Evolutionary conservation across 2,797 vertebrate species (phyloP), one percentile per base, ranked within the genome.

Genomic region (Neoniphon sammara): DNA sequence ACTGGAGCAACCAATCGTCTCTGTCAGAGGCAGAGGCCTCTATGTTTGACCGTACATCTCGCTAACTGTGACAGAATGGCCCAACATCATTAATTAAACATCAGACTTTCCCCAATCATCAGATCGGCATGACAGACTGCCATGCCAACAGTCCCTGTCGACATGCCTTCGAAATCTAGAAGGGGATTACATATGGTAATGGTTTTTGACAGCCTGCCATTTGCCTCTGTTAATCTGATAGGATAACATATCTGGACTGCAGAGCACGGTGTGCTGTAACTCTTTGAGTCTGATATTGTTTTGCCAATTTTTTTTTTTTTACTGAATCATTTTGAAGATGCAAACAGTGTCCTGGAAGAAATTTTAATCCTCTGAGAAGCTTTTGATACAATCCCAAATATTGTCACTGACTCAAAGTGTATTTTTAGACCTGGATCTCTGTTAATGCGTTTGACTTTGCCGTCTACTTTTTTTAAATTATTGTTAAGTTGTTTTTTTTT

Each of bases 61-160:
- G 90, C 94, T 94, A 94, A 95, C 93, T 92, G 93, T 96, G 95
- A 96, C 95, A 96, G 95, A 94, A 93, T 91, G 93, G 94, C 95
- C 94, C 94, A 95, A 95, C 94, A 92, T 95, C 95, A 96, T 97
- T 96, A 96, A 96, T 96, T 97, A 96, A 96, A 95, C 95, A 95
- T 96, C 94, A 89, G 86, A 82, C 83, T 73, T 85, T 81, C 78
- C 82, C 81, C 85, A 80, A 84, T 91, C 85, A 83, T 77, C 73
- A 65, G 46, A 81, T 86, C 78, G 57, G 88, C 77, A 66, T 90
- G 89, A 86, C 86, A 83, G 77, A 81, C 87, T 77, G 80, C 87
- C 84, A 84, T 85, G 87, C 86, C 87, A 80, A 86, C 88, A 63
- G 70, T 89, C 85, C 86, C 81, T 77, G 87, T 91, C 79, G 85